Evolutionary conservation across 2,797 vertebrate species (phyloP).

Genomic region (Dryobates pubescens): DNA sequence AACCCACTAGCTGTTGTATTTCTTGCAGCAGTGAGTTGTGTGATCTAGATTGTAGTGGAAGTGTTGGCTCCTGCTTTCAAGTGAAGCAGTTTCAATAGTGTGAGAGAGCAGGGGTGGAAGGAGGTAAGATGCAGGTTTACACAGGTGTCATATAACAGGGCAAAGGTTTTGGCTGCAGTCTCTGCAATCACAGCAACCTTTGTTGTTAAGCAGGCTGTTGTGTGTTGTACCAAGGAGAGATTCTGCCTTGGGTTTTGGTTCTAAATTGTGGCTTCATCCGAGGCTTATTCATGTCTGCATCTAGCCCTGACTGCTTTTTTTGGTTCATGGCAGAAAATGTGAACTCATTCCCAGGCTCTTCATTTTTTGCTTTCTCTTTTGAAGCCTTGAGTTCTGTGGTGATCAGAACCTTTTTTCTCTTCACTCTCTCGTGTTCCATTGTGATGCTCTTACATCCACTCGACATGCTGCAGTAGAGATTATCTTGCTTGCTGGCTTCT

Average conservation of each 20-base stretch:
- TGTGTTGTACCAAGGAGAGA: background rate
- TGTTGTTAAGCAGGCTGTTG: slow-evolving; percentile 52
- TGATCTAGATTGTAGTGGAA: background rate
- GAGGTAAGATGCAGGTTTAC: background rate
- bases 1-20: background rate
- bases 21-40: background rate
- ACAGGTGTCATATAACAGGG: background rate
- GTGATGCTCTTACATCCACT: background rate
- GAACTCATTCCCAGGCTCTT: background rate
- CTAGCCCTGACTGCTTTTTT: background rate
- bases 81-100: background rate
- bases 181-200: slow-evolving; percentile 41
- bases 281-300: background rate
- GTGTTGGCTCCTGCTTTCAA: background rate
- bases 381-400: slow-evolving; percentile 3
- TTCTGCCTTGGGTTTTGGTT: slow-evolving; percentile 4
- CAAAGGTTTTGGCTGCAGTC: slow-evolving; percentile 25
- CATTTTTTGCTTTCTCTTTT: background rate
- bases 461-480: slow-evolving; percentile 15
- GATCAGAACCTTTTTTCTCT: background rate
- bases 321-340: background rate
- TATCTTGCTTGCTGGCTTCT: slow-evolving; percentile 25
- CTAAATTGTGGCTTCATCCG: background rate
- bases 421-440: background rate
- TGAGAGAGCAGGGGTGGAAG: background rate